Conservation (phyloP, 2,113 vertebrate species). For the Mesoclemmys tuberculata region DNA sequence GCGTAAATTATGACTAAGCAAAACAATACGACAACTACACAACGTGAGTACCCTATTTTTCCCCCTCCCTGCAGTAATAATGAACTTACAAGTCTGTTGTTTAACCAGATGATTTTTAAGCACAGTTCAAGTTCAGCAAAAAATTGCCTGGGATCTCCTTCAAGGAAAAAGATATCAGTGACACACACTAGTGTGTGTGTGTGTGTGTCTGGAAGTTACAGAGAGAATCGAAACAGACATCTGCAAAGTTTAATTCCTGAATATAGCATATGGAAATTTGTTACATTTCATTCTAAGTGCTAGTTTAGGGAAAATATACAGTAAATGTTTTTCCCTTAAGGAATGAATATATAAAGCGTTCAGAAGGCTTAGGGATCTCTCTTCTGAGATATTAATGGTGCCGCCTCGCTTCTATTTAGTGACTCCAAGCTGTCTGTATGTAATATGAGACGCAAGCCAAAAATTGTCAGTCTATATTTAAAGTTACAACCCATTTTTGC, state of each 20-base stretch:
- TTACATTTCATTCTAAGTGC: not conserved
- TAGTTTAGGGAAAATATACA: conserved; percentile 38
- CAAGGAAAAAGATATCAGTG: conserved; percentile 2
- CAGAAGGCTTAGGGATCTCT: conserved; percentile 3
- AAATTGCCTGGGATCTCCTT: not conserved
- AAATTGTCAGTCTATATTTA: conserved; percentile 75
- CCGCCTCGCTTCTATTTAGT: conserved; percentile 29
- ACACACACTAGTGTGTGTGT: conserved; percentile 36
- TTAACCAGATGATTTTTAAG: conserved; percentile 41
- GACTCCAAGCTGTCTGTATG: conserved; percentile 54
- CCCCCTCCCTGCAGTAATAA: not conserved
- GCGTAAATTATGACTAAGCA: conserved; percentile 68
- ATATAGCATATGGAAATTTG: not conserved
- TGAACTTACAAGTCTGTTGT: not conserved
- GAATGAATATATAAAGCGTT: conserved; percentile 44
- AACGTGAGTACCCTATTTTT: conserved; percentile 73
- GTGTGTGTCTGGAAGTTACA: fast-evolving
- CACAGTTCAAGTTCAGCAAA: fast-evolving
- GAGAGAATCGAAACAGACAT: not conserved
- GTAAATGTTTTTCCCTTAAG: not conserved
- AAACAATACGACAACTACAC: conserved; percentile 44
- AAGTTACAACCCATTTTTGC: conserved; percentile 59
- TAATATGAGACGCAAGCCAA: conserved; percentile 67
- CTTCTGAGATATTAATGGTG: conserved; percentile 40
- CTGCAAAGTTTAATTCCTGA: not conserved